Evolutionary conservation across 2,797 vertebrate species (phyloP), one percentile per base, ranked within the genome.

Genomic region (Triplophysa bombifrons): DNA sequence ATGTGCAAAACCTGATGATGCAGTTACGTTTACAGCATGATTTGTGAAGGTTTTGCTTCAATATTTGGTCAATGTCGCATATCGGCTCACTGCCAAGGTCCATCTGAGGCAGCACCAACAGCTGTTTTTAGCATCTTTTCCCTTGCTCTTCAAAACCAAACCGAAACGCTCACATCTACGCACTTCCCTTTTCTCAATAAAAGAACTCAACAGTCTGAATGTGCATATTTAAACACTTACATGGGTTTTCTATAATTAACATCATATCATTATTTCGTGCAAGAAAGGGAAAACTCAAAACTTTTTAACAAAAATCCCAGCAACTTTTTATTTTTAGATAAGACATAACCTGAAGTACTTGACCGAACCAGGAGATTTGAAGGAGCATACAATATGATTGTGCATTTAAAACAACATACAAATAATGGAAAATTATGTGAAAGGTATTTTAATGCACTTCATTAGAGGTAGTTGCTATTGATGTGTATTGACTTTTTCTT

Each of bases 171-270:
- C 27, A 60, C 19, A 17, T 19, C 30, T 75, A 72, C 73, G 41
- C 76, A 80, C 80, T 87, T 86, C 78, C 82, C 68, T 25, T 74
- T 82, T 75, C 76, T 30, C 9, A 48, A 60, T 69, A 76, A 60
- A 68, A 48, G 13, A 58, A 50, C 19, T 22, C n/a, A 50, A 48
- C 34, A 12, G 38, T 34, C 17, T 30, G n/a, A 22, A 38, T 34
- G 27, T 50, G 55, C 1, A 38, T 27, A 38, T 22, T 61, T 10
- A 68, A 50, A 60, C 9, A 8, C 16, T 34, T 48, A 27, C 11
- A 46, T 20, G 14, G 41, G 46, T 34, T 67, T 3, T 44, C 20
- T 65, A 41, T 38, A 8, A 65, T 66, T 38, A 50, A 13, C 63
- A 56, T 30, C 12, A 56, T 44, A 56, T 27, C 34, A 8, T 7